Conservation (phyloP, 2,797 vertebrate genomes). For the Setipinna tenuifilis region DNA sequence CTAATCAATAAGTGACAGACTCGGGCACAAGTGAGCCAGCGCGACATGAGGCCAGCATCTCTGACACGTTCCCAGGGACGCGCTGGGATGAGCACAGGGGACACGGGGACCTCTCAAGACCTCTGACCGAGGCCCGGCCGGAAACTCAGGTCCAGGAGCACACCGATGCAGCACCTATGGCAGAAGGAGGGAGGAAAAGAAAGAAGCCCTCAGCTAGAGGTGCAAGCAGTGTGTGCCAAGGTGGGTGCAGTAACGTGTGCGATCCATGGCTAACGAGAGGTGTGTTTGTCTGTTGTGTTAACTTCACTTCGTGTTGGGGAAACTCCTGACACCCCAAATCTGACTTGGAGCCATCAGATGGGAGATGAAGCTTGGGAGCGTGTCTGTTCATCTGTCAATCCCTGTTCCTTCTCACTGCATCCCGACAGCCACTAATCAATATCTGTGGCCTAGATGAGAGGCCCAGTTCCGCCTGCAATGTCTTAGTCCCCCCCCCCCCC, state of each 20-base stretch:
- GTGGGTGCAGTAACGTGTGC: background rate
- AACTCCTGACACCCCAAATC: slow-evolving; percentile 61
- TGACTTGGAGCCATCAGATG: slow-evolving; percentile 59
- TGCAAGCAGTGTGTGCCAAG: background rate
- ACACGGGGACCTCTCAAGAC: background rate
- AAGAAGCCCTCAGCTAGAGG: background rate
- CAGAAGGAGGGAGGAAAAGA: too few relatives aligned
- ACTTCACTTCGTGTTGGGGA: background rate
- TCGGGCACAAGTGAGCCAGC: slow-evolving; percentile 75
- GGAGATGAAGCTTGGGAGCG: slow-evolving; percentile 46
- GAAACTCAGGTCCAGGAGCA: background rate
- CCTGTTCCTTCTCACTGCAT: slow-evolving; percentile 67
- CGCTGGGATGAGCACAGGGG: slow-evolving; percentile 34
- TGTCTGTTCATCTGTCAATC: slow-evolving; percentile 78
- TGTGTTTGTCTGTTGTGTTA: background rate
- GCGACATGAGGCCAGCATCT: slow-evolving; percentile 30
- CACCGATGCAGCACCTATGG: background rate
- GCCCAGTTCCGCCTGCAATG: slow-evolving; percentile 58
- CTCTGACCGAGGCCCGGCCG: background rate
- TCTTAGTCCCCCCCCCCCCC: slow-evolving; percentile 44
- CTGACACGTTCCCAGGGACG: slow-evolving; percentile 70
- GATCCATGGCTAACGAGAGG: background rate
- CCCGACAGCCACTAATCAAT: slow-evolving; percentile 79
- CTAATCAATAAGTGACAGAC: slow-evolving; percentile 93
- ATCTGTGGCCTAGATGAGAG: slow-evolving; percentile 79